phyloP scores from a whole-genome alignment of 2,888 invertebrate genomes.

The Cephus sareptanus region DNA sequence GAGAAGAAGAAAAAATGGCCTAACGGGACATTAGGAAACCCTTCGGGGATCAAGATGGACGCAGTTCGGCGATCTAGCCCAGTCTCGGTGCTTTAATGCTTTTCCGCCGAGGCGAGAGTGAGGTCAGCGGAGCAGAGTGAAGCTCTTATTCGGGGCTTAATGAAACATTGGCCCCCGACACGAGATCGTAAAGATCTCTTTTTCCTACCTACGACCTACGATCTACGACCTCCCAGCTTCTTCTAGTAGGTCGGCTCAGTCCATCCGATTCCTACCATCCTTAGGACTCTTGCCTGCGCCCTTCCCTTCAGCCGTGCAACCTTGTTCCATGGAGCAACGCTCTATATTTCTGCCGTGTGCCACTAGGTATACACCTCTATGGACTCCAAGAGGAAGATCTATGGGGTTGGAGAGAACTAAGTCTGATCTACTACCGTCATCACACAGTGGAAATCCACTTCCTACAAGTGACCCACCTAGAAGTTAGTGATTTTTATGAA shows the following conservation, averaged over 20 bases:
- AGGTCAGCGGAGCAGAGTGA: background rate
- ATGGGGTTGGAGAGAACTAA: constrained; percentile 17
- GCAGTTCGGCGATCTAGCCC: constrained; percentile 1
- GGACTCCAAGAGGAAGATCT: constrained; percentile 25
- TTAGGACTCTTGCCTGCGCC: background rate
- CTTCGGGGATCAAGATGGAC: constrained; percentile 6
- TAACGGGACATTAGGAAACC: constrained; percentile 11
- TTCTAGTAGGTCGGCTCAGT: too few species aligned
- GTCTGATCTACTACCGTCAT: constrained; percentile 33
- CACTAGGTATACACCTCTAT: constrained; percentile 8
- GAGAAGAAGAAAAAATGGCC: background rate
- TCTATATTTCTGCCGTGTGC: constrained; percentile 18
- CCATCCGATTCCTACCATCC: constrained; percentile 8
- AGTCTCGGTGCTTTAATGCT: background rate
- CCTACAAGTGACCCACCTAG: background rate
- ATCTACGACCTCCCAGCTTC: background rate
- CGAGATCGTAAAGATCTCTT: constrained; percentile 25
- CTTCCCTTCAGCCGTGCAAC: background rate
- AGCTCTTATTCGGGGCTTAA: constrained; percentile 21
- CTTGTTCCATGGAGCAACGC: constrained; percentile 1
- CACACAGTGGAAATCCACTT: background rate
- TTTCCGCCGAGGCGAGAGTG: constrained; percentile 1
- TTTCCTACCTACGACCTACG: constrained; percentile 1
- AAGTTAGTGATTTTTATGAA: background rate
- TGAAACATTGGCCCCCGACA: constrained; percentile 30